Conservation (phyloP, 2,888 invertebrate species). For the Blera fallax region DNA sequence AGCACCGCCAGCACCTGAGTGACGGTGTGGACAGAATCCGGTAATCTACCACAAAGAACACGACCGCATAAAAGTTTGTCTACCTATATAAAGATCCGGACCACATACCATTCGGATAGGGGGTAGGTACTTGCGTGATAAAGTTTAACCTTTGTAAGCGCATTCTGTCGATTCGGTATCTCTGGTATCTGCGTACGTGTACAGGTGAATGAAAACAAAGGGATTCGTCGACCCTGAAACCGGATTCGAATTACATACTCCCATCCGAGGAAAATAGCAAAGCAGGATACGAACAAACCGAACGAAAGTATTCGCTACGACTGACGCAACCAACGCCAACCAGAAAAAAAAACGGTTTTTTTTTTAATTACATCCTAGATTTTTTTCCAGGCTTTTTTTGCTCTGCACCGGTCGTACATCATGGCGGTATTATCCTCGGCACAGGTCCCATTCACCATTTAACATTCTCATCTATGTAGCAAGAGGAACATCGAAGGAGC, state of each 20-base stretch:
- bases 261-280: constrained; percentile 17
- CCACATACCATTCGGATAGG: background rate
- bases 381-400: constrained; percentile 25
- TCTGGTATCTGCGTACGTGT: background rate
- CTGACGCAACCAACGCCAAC: background rate
- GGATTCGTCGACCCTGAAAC: constrained; percentile 13
- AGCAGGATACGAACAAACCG: background rate
- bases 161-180: background rate
- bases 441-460: constrained; percentile 41
- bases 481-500: background rate
- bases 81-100: constrained; percentile 12
- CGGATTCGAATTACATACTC: constrained; percentile 1
- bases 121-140: constrained; percentile 1
- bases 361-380: constrained; percentile 53
- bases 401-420: constrained; percentile 14
- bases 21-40: background rate
- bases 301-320: background rate
- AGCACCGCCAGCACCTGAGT: background rate
- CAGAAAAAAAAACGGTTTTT: background rate
- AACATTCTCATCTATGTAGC: constrained; percentile 13
- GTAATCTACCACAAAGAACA: constrained; percentile 43
- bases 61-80: constrained; percentile 5
- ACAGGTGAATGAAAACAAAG: constrained; percentile 5
- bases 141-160: background rate
- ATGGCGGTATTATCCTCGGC: constrained; percentile 23